These are phyloP conservation scores for Lampris incognitus DNA, from an alignment of 2,113 vertebrate species.

Conservation along the genomic window DNA sequence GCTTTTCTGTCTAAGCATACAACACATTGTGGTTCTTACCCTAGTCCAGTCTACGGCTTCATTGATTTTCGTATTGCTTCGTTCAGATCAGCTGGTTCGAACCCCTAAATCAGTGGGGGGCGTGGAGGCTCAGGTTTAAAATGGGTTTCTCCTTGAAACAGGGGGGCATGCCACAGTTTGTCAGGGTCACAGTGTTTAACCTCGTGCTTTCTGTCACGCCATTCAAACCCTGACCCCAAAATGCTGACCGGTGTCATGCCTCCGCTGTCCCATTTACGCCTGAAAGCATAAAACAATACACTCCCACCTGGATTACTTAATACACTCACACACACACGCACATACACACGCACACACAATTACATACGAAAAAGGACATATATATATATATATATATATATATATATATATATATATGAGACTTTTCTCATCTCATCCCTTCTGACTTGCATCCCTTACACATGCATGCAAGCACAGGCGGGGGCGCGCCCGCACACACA, in stretches of 20 bases:
- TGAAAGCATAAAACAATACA: constrained; percentile 49
- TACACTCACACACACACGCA: constrained; percentile 19
- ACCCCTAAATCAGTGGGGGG: neutral
- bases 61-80: no score
- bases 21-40: no score
- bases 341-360: constrained; percentile 38
- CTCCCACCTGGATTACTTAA: constrained; percentile 28
- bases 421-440: neutral
- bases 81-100: no score
- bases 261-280: constrained; percentile 34
- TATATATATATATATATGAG: constrained; percentile 40
- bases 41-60: no score
- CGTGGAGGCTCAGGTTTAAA: constrained; percentile 42
- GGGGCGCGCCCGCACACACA: neutral
- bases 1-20: neutral
- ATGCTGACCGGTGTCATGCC: constrained; percentile 62
- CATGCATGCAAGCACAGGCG: no score
- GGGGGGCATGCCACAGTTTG: constrained; percentile 53
- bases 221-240: constrained; percentile 58
- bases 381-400: constrained; percentile 11
- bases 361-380: no score
- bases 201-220: constrained; percentile 60
- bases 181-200: constrained; percentile 80
- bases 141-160: constrained; percentile 76
- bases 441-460: no score